Base-by-base conservation (phyloP, 1,140 invertebrate genomes). In the Parasteatoda tepidariorum region DNA sequence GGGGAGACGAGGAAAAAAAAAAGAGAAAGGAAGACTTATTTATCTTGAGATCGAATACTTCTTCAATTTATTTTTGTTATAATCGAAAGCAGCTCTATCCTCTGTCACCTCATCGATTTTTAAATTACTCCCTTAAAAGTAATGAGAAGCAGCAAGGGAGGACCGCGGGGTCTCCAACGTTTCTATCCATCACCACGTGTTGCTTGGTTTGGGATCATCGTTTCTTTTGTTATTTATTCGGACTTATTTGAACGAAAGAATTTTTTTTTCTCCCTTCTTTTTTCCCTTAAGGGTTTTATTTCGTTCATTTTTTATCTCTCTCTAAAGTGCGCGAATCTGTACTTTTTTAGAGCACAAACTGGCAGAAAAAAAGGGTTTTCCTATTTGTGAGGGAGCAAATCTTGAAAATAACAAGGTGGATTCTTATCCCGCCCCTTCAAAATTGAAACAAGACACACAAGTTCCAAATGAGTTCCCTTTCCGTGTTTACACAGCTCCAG, bases 111-210 rank as follows among this genome's bases (percentile, higher is more conserved):
- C 67, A 71, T 71, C 67, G 67, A 71, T 71, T 55, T 66, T 71
- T 55, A 71, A 71, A 71, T 71, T 48, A 54, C 41, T 71, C 34
- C 41, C 28, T 71, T 28, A 71, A 55, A 48, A 26, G 67, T 71
- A 71, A 71, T 71, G 67, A 71, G 67, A 54, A 71, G 7, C 24
- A 30, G 41, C 22, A 18, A 18, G 24, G 33, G n/a, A 7, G 66
- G 34, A 30, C 13, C 13, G 3, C 66, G 24, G 15, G 30, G 15
- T 48, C 13, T 48, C 34, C 28, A 31, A 24, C 67, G 28, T 4
- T 55, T 54, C 62, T 13, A 66, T 66, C 67, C 22, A 71, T 55
- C 38, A 30, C 28, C 67, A 71, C 67, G 41, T 71, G 67, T 71
- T 71, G 67, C 67, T 5, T 22, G 22, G 11, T 24, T 24, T 24